Conservation (phyloP, 2,797 vertebrate genomes). For the Valencia hispanica region DNA sequence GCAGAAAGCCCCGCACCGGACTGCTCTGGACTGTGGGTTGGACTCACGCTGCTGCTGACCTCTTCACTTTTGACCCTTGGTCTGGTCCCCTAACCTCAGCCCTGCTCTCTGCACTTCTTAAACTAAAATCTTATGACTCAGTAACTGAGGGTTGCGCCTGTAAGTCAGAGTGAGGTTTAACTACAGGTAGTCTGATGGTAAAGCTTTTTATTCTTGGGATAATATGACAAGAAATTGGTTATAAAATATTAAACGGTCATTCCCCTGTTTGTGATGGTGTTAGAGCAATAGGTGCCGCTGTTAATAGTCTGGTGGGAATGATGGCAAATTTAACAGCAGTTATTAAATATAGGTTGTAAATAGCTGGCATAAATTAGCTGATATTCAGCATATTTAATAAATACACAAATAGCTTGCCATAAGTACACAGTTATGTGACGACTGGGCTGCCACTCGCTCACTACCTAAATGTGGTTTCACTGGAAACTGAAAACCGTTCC, state of each 20-base stretch:
- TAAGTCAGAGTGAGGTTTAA: neutral
- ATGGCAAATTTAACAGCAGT: too few relatives aligned
- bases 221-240: too few relatives aligned
- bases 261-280: neutral
- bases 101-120: conserved; percentile 49
- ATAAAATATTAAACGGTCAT: too few relatives aligned
- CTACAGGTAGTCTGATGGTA: neutral
- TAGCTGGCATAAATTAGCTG: neutral
- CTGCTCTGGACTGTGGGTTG: conserved; percentile 89
- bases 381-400: neutral
- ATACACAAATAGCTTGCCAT: neutral
- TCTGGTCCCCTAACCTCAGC: conserved; percentile 56
- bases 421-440: neutral
- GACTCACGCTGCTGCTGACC: conserved; percentile 83
- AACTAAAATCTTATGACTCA: neutral
- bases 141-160: too few relatives aligned
- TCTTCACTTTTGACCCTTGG: conserved; percentile 70
- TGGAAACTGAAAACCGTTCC: neutral
- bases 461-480: neutral
- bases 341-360: too few relatives aligned
- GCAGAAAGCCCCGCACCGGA: conserved; percentile 86
- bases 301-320: too few relatives aligned
- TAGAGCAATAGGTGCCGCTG: neutral
- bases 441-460: neutral
- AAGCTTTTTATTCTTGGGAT: too few relatives aligned